Conservation (phyloP, 2,113 vertebrate genomes). For the Lagopus leucura region DNA sequence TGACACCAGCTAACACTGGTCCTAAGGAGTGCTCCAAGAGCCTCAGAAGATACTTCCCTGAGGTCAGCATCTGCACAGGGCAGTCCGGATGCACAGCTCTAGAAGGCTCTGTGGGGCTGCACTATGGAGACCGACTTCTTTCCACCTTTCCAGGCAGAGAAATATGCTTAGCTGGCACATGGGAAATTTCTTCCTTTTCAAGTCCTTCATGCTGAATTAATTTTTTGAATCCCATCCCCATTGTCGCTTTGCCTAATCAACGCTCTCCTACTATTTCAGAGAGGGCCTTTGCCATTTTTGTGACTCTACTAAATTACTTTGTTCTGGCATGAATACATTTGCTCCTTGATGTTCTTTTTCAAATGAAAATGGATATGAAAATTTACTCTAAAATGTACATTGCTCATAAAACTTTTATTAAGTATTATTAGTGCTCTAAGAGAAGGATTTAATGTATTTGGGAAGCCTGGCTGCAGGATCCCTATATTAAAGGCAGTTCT, state of each 20-base stretch:
- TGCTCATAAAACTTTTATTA: conserved; percentile 74
- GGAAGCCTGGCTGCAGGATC: conserved; percentile 47
- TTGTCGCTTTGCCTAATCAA: conserved; percentile 58
- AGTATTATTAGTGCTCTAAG: conserved; percentile 68
- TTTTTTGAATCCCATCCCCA: conserved; percentile 60
- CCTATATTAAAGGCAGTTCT: conserved; percentile 30
- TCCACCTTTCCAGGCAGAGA: background rate
- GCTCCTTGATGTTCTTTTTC: conserved; percentile 51
- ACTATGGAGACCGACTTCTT: background rate
- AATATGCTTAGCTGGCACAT: background rate
- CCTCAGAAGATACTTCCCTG: background rate
- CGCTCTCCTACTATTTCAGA: conserved; percentile 13
- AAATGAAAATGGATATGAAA: conserved; percentile 71
- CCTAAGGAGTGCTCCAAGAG: background rate
- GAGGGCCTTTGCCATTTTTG: conserved; percentile 31
- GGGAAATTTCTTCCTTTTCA: conserved; percentile 52
- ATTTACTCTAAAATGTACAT: conserved; percentile 71
- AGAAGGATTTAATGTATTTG: conserved; percentile 69
- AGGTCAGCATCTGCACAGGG: fast-evolving
- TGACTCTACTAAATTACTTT: conserved; percentile 65
- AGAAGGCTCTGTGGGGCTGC: background rate
- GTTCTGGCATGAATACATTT: conserved; percentile 64
- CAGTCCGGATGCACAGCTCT: background rate
- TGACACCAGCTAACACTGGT: too few species aligned
- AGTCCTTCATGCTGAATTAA: conserved; percentile 74